Evolutionary conservation across 2,797 vertebrate species (phyloP).

Genomic region (Typhlichthys eigenmanni): DNA sequence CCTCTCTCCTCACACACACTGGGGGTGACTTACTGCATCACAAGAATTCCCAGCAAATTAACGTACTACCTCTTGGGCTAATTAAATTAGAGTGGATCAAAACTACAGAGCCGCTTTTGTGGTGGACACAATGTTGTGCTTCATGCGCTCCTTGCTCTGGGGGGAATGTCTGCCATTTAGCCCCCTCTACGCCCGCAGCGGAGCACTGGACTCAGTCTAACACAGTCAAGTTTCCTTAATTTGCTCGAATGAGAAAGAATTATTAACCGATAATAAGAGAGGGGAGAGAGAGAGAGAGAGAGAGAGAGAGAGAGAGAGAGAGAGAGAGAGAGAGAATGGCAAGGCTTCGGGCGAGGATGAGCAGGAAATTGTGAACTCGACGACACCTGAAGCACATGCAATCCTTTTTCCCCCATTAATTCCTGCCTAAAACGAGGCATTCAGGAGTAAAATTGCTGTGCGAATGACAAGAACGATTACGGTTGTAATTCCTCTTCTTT

Average conservation of each 20-base stretch:
- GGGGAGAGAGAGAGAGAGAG: slow-evolving; percentile 71
- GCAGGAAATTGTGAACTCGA: slow-evolving; percentile 76
- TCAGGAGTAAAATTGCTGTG: slow-evolving; percentile 96
- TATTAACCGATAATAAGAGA: slow-evolving; percentile 99
- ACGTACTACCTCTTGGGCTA: slow-evolving; percentile 99
- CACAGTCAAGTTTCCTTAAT: slow-evolving; percentile 97
- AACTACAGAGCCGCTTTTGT: slow-evolving; percentile 98
- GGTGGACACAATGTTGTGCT: slow-evolving; percentile 98
- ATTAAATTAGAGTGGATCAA: slow-evolving; percentile 99
- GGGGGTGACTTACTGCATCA: slow-evolving; percentile 96
- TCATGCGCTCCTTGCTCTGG: slow-evolving; percentile 90
- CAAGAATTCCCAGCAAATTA: slow-evolving; percentile 99
- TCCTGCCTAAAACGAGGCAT: slow-evolving; percentile 93
- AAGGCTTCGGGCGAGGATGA: slow-evolving; percentile 77
- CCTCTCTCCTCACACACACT: slow-evolving; percentile 72
- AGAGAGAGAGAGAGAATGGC: slow-evolving; percentile 59
- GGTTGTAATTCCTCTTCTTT: slow-evolving; percentile 84
- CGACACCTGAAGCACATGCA: slow-evolving; percentile 91
- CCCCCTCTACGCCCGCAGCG: slow-evolving; percentile 88
- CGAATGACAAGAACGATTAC: slow-evolving; percentile 98
- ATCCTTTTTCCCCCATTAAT: slow-evolving; percentile 59
- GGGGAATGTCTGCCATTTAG: slow-evolving; percentile 98
- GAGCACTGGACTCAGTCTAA: slow-evolving; percentile 90
- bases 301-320: slow-evolving; percentile 64
- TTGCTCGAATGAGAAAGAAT: slow-evolving; percentile 99